Percentiles rank a stretch among this genome's conserved stretches.
These are phyloP conservation scores for Karalla daura DNA, from an alignment of 2,797 vertebrate species.

Conservation along the genomic window DNA sequence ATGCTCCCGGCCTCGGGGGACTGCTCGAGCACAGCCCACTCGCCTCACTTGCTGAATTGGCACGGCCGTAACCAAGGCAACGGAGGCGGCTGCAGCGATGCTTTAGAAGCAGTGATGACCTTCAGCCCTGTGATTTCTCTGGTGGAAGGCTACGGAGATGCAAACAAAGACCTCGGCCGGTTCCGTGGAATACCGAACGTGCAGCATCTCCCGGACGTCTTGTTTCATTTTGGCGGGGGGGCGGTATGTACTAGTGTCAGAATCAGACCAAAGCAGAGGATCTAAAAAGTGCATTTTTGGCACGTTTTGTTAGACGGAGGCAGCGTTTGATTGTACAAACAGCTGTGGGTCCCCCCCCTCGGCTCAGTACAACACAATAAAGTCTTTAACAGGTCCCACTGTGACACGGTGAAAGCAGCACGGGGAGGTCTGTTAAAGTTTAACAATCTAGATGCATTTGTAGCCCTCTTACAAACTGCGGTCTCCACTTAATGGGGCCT, in stretches of 20 bases:
- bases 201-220: slow-evolving; percentile 9
- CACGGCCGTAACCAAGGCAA: slow-evolving; percentile 54
- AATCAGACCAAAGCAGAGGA: slow-evolving; percentile 1
- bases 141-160: slow-evolving; percentile 19
- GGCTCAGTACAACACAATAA: slow-evolving; percentile 40
- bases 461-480: slow-evolving; percentile 42
- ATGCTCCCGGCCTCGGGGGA: slow-evolving; percentile 9
- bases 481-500: slow-evolving; percentile 37
- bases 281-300: neutral
- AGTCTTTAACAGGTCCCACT: slow-evolving; percentile 56
- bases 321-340: slow-evolving; percentile 40
- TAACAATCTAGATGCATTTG: slow-evolving; percentile 50
- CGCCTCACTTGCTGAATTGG: slow-evolving; percentile 16
- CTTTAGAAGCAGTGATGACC: slow-evolving; percentile 53
- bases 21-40: slow-evolving; percentile 34
- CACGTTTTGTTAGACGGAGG: slow-evolving; percentile 40
- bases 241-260: neutral
- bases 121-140: slow-evolving; percentile 59
- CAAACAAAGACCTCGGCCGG: slow-evolving; percentile 22
- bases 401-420: slow-evolving; percentile 43
- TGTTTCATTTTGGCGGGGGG: neutral
- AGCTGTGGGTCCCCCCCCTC: slow-evolving; percentile 21
- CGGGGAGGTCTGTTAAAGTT: slow-evolving; percentile 56
- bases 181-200: slow-evolving; percentile 29
- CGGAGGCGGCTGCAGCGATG: slow-evolving; percentile 20